Evolutionary conservation across 2,888 invertebrate genomes (phyloP).

Genomic region (Gastrophysa polygoni): DNA sequence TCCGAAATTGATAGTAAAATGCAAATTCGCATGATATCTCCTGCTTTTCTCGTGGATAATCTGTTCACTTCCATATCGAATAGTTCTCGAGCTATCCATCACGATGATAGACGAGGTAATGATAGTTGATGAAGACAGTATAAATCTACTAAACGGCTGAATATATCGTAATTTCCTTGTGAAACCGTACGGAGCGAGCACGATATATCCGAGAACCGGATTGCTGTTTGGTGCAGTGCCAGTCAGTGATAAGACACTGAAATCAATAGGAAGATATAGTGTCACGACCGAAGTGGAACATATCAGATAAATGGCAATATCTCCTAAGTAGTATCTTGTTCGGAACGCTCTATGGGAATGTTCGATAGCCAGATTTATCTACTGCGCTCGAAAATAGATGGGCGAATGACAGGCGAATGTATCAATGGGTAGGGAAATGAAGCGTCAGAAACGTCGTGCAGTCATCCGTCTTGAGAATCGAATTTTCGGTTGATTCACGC

Average conservation of each 20-base stretch:
- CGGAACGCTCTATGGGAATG: not conserved
- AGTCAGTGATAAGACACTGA: not conserved
- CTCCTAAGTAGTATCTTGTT: not conserved
- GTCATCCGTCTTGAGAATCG: too few relatives aligned
- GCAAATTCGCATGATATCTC: too few relatives aligned
- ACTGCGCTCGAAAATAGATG: not conserved
- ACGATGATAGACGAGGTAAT: too few relatives aligned
- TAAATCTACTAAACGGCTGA: not conserved
- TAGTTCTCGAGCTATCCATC: too few relatives aligned
- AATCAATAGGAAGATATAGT: not conserved
- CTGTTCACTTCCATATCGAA: too few relatives aligned
- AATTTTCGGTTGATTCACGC: too few relatives aligned
- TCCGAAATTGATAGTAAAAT: too few relatives aligned
- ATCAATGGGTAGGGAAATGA: too few relatives aligned
- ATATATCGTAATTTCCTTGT: not conserved
- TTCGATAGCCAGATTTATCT: not conserved
- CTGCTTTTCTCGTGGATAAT: too few relatives aligned
- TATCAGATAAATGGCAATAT: not conserved
- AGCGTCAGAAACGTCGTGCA: too few relatives aligned
- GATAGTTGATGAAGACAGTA: too few relatives aligned
- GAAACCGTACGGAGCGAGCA: not conserved
- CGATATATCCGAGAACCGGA: not conserved
- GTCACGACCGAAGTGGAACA: not conserved
- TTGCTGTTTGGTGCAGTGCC: not conserved
- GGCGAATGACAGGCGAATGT: not conserved